Conservation (phyloP, 2,113 vertebrate genomes). For the Mionectes macconnelli region DNA sequence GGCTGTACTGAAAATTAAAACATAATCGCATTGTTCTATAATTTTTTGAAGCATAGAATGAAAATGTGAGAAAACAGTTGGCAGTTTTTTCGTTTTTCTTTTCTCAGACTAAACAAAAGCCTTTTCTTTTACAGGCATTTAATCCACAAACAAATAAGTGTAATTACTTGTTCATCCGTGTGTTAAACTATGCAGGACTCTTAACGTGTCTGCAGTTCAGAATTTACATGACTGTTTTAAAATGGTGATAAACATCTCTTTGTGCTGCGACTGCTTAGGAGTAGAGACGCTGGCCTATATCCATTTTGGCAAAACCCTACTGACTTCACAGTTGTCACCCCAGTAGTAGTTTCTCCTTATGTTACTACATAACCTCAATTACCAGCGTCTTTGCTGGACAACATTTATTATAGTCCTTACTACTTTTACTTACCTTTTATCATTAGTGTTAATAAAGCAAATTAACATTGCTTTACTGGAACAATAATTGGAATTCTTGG, state of each 20-base stretch:
- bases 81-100: background rate
- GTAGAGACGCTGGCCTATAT: background rate
- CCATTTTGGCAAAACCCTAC: background rate
- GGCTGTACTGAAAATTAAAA: background rate
- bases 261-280: background rate
- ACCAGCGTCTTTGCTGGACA: background rate
- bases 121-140: slow-evolving; percentile 24
- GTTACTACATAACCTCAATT: background rate
- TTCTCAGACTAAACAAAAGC: background rate
- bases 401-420: background rate
- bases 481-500: background rate
- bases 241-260: background rate
- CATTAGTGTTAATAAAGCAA: background rate
- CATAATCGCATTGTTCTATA: background rate
- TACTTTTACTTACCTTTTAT: slow-evolving; percentile 13
- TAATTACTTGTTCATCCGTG: slow-evolving; percentile 39
- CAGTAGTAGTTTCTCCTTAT: background rate
- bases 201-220: background rate
- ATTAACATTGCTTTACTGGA: background rate
- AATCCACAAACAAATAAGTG: background rate
- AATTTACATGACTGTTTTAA: background rate
- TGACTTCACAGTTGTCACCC: background rate
- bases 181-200: slow-evolving; percentile 9
- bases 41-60: background rate
- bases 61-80: background rate